Base-by-base conservation (phyloP, 1,140 invertebrate species). In the Ceratina australensis region DNA sequence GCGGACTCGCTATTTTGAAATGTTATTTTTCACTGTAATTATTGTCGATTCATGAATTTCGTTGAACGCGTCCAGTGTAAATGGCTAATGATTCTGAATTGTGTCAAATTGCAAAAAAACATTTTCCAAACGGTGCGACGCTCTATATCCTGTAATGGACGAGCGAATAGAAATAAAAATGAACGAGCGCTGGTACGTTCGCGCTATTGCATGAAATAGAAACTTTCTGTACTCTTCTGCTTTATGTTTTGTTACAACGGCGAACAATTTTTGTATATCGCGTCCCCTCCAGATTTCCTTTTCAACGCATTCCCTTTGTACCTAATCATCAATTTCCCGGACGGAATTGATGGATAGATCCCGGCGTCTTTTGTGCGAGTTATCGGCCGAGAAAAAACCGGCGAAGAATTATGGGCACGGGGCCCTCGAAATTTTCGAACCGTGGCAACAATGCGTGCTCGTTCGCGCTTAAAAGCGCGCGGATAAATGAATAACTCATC, bases 321-420 rank as follows among this genome's bases (percentile, higher is more conserved):
- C 81, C 61, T 73, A 78, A 28, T 56, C 79, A 82, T 83, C 81
- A 73, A 81, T 82, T 81, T 81, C 64, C 71, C 66, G 15, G 57
- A 20, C n/a, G 72, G 20, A 42, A 64, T 75, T 83, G 80, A 83
- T 82, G 74, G 80, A 83, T 83, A 78, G 75, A 49, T 18, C n/a
- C 22, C 18, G 20, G 50, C 77, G 63, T 78, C 65, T 72, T 63
- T 82, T 18, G 47, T 22, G 10, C 26, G 22, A 50, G 69, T 18
- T 81, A 77, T 71, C 60, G 72, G 18, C 15, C 50, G 18, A 60
- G n/a, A 65, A 49, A 71, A 74, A 42, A 54, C 8, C 56, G 16
- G 8, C 24, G 42, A 24, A 66, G 79, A 82, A 71, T 82, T 82
- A 82, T 76, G 54, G 60, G 33, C 5, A 8, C 33, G 33, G 15